Evolutionary conservation across 2,888 invertebrate genomes (phyloP), one percentile per base, ranked within the genome.

Genomic region (Muscina levida): DNA sequence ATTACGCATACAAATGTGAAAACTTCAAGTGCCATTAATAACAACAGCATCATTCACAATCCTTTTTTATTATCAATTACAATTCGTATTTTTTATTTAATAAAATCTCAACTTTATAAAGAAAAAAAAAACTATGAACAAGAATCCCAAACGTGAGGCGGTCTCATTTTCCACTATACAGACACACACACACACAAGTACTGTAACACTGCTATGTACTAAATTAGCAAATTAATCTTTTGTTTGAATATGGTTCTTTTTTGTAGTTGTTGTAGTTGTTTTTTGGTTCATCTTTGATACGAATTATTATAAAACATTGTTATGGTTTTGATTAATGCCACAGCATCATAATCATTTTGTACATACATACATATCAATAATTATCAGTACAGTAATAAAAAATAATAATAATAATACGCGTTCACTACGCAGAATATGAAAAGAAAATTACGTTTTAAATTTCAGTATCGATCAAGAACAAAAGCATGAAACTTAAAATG

Each of bases 371-470:
- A 66, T 79, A 79, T 79, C 79, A 79, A 72, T 15, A 15, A 44
- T 15, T 65, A 65, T 65, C 65, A 65, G 56, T 31, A 5, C 13
- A 22, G 15, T 1, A n/a, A 31, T 2, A 26, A 19, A 76, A 17
- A 46, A 59, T 42, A 65, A 68, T 56, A 26, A 76, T 24, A 48
- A 48, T 48, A 48, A 48, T 48, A 68, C 51, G 17, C 31, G 26
- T 13, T 42, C 74, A 81, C 71, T 81, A 81, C 81, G 81, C 81
- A 81, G 56, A 68, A 44, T 17, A 74, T 53, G 15, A 26, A 46
- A 51, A 26, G 2, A 17, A 57, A 74, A 77, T 77, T 81, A 77
- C 81, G 81, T 51, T 81, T 81, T 81, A 72, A 81, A 66, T 77
- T 80, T 77, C 48, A 56, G 53, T 24, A 44, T 31, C 31, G 19